phyloP scores from a whole-genome alignment of 2,888 invertebrate species.

The Cyaniris semiargus region DNA sequence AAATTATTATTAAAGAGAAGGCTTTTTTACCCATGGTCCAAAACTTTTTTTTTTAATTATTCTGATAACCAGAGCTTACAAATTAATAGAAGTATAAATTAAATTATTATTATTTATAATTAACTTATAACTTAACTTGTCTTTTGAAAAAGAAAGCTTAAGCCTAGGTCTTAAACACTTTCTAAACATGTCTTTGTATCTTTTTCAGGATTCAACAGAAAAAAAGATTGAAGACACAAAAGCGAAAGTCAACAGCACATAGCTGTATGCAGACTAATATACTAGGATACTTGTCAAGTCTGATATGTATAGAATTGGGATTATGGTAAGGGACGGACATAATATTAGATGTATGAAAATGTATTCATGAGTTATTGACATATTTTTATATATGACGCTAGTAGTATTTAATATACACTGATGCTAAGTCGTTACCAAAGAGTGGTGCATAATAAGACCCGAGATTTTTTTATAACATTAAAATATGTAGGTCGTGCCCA shows the following conservation, averaged over 20 bases:
- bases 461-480: no score
- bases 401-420: neutral
- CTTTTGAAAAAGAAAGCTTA: neutral
- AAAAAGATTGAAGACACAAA: constrained; percentile 23
- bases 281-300: constrained; percentile 20
- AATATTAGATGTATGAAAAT: constrained; percentile 8
- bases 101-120: no score
- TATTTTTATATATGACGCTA: neutral
- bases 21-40: no score
- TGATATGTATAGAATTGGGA: constrained; percentile 28
- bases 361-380: constrained; percentile 4
- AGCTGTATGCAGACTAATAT: neutral
- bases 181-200: neutral
- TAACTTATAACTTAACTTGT: neutral
- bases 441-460: neutral
- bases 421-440: neutral
- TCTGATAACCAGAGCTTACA: no score
- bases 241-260: constrained; percentile 15
- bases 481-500: neutral
- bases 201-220: constrained; percentile 18
- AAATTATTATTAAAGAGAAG: no score
- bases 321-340: neutral
- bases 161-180: neutral
- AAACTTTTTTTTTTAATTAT: no score
- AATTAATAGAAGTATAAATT: no score